Evolutionary conservation across 2,113 vertebrate species (phyloP).

Genomic region (Tamias sibiricus): DNA sequence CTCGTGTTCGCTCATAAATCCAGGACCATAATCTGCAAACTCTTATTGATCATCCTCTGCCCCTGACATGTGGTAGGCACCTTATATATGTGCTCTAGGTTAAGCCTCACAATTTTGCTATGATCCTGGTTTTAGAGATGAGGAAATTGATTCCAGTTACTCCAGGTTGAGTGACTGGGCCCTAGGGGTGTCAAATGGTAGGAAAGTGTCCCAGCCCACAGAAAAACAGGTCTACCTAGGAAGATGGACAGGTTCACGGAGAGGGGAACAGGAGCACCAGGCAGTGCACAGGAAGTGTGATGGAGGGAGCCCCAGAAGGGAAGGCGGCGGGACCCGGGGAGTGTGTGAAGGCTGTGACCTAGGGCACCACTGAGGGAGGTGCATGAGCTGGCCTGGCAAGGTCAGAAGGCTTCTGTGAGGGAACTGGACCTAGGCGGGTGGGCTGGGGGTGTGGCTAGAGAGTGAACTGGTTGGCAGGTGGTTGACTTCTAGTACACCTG

Average conservation of each 20-base stretch:
- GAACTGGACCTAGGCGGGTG: background rate
- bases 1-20: conserved; percentile 65
- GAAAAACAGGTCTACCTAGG: background rate
- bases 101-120: background rate
- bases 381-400: background rate
- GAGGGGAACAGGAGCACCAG: background rate
- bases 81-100: conserved; percentile 28
- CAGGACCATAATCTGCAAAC: conserved; percentile 48
- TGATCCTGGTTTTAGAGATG: conserved; percentile 41
- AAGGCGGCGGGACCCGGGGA: fast-evolving
- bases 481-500: background rate
- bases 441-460: background rate
- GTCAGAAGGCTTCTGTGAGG: background rate
- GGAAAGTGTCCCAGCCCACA: background rate
- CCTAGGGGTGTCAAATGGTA: background rate
- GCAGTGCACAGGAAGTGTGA: fast-evolving
- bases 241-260: background rate
- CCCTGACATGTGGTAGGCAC: conserved; percentile 5
- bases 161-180: background rate
- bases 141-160: conserved; percentile 27
- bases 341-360: background rate
- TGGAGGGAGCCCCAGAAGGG: background rate
- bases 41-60: conserved; percentile 57
- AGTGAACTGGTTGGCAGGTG: background rate
- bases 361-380: background rate